Evolutionary conservation across 2,797 vertebrate genomes (phyloP).

Genomic region (Pseudochirops cupreus): DNA sequence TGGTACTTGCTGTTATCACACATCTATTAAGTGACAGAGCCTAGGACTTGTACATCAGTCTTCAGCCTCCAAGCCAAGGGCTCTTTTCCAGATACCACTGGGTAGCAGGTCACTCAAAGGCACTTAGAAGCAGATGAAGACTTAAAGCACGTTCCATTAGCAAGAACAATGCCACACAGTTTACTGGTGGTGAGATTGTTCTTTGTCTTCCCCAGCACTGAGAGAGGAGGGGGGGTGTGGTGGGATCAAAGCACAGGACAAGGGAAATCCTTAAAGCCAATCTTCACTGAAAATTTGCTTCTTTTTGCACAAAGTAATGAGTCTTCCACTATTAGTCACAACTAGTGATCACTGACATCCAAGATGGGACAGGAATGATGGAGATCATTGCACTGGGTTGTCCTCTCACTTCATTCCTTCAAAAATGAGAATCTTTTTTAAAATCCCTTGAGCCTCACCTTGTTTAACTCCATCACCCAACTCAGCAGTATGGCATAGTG

Average conservation of each 20-base stretch:
- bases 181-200: not conserved
- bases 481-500: not conserved
- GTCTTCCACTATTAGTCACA: not conserved
- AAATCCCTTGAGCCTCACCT: too few species aligned
- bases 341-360: not conserved
- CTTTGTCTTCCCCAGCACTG: not conserved
- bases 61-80: not conserved
- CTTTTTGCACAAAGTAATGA: not conserved
- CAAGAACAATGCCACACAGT: not conserved
- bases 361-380: not conserved
- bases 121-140: not conserved
- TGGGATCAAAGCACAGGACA: not conserved
- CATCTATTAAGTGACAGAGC: not conserved
- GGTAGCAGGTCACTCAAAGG: not conserved
- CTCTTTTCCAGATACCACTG: not conserved
- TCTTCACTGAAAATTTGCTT: not conserved
- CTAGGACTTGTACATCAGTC: not conserved
- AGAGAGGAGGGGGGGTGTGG: not conserved
- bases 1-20: not conserved
- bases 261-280: not conserved
- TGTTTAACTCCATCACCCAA: not conserved
- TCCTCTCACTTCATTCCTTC: constrained; percentile 1
- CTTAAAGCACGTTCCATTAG: not conserved
- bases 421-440: not conserved
- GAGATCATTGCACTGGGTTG: not conserved